A percentile compares a stretch with the other conserved stretches of the same genome.
phyloP scores from a whole-genome alignment of 2,113 vertebrate genomes.

The Castor canadensis region DNA sequence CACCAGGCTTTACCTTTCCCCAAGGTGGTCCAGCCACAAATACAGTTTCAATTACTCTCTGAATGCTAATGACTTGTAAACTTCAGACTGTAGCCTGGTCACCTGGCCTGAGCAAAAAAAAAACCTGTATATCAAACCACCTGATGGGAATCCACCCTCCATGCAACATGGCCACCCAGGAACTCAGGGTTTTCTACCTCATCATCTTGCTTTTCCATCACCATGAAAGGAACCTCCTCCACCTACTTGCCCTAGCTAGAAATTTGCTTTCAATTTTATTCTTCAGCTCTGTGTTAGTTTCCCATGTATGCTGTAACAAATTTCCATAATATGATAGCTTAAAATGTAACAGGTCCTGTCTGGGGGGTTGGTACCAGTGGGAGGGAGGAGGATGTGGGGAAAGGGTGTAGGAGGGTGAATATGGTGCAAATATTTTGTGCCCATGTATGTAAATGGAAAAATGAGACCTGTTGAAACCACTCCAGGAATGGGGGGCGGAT shows the following conservation, averaged over 20 bases:
- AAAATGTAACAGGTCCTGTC: too few relatives aligned
- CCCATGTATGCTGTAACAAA: neutral
- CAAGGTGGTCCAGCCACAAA: neutral
- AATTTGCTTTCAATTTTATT: neutral
- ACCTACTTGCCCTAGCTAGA: neutral
- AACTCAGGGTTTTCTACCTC: neutral
- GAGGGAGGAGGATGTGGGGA: too few relatives aligned
- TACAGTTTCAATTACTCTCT: neutral
- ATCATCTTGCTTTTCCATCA: neutral
- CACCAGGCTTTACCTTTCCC: neutral
- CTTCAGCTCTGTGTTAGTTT: neutral
- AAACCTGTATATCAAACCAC: neutral
- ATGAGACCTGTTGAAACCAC: too few relatives aligned
- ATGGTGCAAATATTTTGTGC: too few relatives aligned
- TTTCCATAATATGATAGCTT: neutral
- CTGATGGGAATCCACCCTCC: neutral
- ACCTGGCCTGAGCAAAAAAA: neutral
- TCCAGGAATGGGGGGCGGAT: too few relatives aligned
- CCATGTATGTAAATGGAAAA: too few relatives aligned
- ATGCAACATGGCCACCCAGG: neutral
- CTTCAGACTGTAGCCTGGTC: neutral
- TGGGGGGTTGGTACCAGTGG: too few relatives aligned
- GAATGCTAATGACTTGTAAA: neutral
- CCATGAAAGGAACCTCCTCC: accelerated
- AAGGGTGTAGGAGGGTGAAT: too few relatives aligned